Percentiles rank a stretch among this genome's conserved stretches.
These are phyloP conservation scores for Heliangelus exortis DNA, from an alignment of 2,797 vertebrate genomes.

Conservation along the genomic window DNA sequence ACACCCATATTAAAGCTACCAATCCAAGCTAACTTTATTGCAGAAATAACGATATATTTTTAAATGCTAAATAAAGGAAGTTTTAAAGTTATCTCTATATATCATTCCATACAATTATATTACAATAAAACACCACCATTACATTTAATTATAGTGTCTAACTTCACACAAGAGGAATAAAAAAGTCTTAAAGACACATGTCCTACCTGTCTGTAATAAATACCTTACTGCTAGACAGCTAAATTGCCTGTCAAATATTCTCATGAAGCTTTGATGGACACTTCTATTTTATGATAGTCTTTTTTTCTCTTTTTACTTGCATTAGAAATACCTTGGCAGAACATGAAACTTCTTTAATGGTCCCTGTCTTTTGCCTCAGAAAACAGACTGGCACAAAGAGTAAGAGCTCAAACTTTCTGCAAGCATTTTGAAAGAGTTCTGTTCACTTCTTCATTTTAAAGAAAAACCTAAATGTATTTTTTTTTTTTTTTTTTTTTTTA, in stretches of 20 bases:
- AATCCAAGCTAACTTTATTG: neutral
- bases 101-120: neutral
- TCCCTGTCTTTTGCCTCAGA: constrained; percentile 2
- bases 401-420: neutral
- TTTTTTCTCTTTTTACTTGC: constrained; percentile 1
- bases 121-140: neutral
- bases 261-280: constrained; percentile 58
- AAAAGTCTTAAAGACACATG: constrained; percentile 57
- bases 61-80: neutral
- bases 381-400: neutral
- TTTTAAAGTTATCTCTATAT: neutral
- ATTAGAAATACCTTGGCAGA: constrained; percentile 41
- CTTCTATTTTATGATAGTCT: constrained; percentile 33
- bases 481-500: neutral
- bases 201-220: constrained; percentile 63
- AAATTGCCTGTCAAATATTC: constrained; percentile 64
- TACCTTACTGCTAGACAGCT: constrained; percentile 57
- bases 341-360: constrained; percentile 45
- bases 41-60: neutral
- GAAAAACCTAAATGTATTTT: neutral
- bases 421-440: neutral
- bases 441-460: neutral
- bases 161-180: neutral
- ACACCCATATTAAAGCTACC: neutral
- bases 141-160: constrained; percentile 16